These are phyloP conservation scores for Megaceryle maxima DNA, from an alignment of 2,113 vertebrate genomes.

Conservation along the genomic window DNA sequence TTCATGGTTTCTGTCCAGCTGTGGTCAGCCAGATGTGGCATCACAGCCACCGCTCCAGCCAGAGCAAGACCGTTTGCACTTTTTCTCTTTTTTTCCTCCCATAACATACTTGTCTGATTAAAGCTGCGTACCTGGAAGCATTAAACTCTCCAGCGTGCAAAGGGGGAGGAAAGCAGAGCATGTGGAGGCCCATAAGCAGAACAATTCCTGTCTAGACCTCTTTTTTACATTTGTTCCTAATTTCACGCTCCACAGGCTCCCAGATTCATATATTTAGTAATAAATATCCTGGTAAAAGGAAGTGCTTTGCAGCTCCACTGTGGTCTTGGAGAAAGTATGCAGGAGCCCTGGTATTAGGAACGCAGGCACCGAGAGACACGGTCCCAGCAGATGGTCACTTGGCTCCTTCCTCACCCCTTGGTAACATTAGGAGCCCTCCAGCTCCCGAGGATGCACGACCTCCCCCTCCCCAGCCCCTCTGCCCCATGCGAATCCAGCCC, in stretches of 20 bases:
- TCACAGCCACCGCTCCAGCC: neutral
- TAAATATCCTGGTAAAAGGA: constrained; percentile 59
- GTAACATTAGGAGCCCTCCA: neutral
- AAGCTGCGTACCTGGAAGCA: constrained; percentile 65
- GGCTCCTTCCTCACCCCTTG: neutral
- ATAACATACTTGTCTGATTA: constrained; percentile 46
- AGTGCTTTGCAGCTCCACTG: constrained; percentile 37
- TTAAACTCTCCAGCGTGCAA: constrained; percentile 16
- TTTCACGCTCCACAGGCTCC: constrained; percentile 76
- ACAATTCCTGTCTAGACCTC: constrained; percentile 80
- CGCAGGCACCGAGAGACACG: neutral
- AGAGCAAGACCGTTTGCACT: neutral
- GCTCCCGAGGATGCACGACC: neutral
- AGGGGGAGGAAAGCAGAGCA: constrained; percentile 5
- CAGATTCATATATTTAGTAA: constrained; percentile 63
- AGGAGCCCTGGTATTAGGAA: constrained; percentile 1
- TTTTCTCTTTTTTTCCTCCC: neutral
- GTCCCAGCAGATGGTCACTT: neutral
- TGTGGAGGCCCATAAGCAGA: constrained; percentile 46
- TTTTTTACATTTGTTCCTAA: constrained; percentile 78
- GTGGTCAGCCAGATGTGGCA: neutral
- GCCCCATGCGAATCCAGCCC: neutral
- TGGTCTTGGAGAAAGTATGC: neutral
- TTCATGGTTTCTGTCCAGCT: neutral
- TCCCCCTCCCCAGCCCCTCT: neutral